These are phyloP conservation scores for Talpa occidentalis DNA, from an alignment of 2,113 vertebrate genomes.

Conservation along the genomic window DNA sequence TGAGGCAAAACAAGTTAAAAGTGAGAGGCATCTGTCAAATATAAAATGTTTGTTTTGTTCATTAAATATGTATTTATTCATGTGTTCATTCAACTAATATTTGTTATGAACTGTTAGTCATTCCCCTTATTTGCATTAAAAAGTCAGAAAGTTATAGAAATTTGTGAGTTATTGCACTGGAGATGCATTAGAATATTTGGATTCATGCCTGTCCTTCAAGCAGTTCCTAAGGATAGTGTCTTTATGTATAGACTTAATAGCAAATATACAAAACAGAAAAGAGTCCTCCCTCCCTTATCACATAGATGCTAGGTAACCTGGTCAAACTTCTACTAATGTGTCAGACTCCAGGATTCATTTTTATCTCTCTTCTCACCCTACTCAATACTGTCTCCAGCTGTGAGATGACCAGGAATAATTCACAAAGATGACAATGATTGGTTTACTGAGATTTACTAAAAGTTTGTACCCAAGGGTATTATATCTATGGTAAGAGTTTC, in stretches of 20 bases:
- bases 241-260: neutral
- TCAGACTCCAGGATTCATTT: neutral
- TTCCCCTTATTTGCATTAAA: neutral
- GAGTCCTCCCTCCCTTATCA: neutral
- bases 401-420: neutral
- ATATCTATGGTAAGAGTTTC: neutral
- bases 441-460: neutral
- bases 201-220: neutral
- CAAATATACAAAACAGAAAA: neutral
- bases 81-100: constrained; percentile 12
- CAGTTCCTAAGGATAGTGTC: neutral
- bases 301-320: neutral
- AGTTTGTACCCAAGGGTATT: neutral
- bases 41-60: neutral
- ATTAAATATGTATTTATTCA: constrained; percentile 30
- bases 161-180: neutral
- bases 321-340: neutral
- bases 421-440: neutral
- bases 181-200: neutral
- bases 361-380: neutral
- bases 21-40: neutral
- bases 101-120: constrained; percentile 19
- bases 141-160: neutral
- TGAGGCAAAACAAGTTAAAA: neutral
- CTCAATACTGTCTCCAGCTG: fast-evolving